A percentile compares a stretch with the other conserved stretches of the same genome.
Conservation (phyloP, 92 coral and sea anemone genomes). For the Porites divaricata region DNA sequence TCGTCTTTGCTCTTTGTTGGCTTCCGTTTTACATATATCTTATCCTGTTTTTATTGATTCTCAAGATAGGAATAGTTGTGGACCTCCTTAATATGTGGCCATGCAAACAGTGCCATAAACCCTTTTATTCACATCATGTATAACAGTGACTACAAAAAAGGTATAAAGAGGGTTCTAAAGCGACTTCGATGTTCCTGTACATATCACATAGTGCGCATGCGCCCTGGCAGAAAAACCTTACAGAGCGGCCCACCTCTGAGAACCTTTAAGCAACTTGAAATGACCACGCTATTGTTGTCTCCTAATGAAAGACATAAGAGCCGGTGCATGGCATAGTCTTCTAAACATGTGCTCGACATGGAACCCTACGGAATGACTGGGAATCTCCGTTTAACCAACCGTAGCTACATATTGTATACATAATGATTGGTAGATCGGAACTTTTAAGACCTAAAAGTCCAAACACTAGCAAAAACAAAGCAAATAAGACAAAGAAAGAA, state of each 20-base stretch:
- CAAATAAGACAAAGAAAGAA: no score
- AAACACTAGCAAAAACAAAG: no score
- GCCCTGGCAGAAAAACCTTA: background rate
- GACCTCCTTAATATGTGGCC: conserved; percentile 64
- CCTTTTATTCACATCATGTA: conserved; percentile 82
- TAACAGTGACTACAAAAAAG: conserved; percentile 69
- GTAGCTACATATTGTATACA: no score
- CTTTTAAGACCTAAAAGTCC: no score
- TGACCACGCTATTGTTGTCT: background rate
- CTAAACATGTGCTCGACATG: no score
- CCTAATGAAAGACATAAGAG: no score
- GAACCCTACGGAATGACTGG: no score
- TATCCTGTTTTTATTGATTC: conserved; percentile 41
- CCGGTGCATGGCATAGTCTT: no score
- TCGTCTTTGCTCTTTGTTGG: conserved; percentile 77
- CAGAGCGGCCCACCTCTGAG: conserved; percentile 22
- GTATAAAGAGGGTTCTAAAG: conserved; percentile 23
- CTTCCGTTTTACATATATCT: conserved; percentile 75
- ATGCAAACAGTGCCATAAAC: conserved; percentile 76
- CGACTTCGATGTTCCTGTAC: conserved; percentile 1
- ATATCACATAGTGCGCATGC: conserved; percentile 32
- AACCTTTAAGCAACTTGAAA: conserved; percentile 24
- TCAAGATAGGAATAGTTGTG: conserved; percentile 42
- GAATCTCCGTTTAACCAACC: no score
- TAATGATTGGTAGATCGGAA: no score